Percentiles rank a stretch among this genome's conserved stretches.
These are phyloP conservation scores for Gymnarchus niloticus DNA, from an alignment of 2,113 vertebrate species.

Conservation along the genomic window DNA sequence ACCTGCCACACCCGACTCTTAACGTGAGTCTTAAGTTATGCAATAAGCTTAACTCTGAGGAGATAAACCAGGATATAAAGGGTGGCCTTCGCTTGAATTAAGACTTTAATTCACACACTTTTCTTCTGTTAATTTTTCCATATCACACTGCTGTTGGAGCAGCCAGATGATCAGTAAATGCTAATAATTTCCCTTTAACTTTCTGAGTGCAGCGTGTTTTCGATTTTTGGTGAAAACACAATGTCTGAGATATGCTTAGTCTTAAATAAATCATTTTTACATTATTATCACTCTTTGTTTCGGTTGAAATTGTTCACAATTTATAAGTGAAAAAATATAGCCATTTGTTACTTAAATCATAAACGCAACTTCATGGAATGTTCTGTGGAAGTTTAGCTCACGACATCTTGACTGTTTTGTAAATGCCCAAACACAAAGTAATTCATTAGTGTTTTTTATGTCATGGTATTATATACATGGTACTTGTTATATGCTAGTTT, in stretches of 20 bases:
- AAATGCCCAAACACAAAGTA: not conserved
- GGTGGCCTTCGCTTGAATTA: not conserved
- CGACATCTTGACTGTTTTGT: not conserved
- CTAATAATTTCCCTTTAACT: not conserved
- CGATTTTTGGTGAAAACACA: not conserved
- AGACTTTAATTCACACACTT: not conserved
- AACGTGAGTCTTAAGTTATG: not conserved
- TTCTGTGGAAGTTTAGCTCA: not conserved
- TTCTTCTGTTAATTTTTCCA: not conserved
- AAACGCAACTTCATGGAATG: not conserved
- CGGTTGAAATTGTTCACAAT: not conserved
- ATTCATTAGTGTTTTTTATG: not conserved
- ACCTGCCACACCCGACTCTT: not conserved
- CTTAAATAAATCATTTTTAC: not conserved
- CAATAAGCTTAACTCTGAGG: not conserved
- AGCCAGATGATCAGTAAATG: not conserved
- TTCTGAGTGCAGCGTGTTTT: not conserved
- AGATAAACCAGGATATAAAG: not conserved
- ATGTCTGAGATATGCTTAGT: not conserved
- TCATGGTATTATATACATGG: not conserved
- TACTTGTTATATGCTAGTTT: not conserved
- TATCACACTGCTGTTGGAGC: not conserved
- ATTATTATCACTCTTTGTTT: slow-evolving; percentile 1
- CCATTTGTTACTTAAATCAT: not conserved
- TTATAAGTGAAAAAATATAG: not conserved